Base-by-base conservation (phyloP, 2,888 invertebrate species). In the Cinara cedri region DNA sequence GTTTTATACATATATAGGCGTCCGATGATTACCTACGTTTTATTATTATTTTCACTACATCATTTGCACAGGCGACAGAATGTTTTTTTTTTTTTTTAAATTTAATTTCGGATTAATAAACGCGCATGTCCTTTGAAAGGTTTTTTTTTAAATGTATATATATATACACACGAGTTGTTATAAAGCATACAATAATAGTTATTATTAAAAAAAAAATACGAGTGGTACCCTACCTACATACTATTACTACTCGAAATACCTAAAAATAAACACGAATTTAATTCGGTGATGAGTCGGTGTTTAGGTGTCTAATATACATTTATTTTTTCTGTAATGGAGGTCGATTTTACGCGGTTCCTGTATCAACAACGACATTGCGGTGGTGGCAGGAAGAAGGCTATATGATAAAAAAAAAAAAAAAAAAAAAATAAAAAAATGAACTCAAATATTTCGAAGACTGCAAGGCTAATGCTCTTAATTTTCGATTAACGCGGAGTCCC, bases 391-490 rank as follows among this genome's bases (percentile, higher is more conserved):
- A 75, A 65, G 65, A 75, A 75, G 54, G 24, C 34, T 55, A 13
- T 3, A 14, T 6, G 26, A 14, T 4, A 4, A 34, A 34, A 34
- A 34, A 4, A 72, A 11, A 26, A 42, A 75, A 65, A 44, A 75
- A 34, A 55, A 65, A 75, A 54, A 19, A 19, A 34, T 24, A 14
- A 62, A 60, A 49, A 46, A 60, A 42, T 51, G 6, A 54, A 63
- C 74, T 54, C 8, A 9, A 21, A 46, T 51, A 65, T 44, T 9
- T 16, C 11, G 34, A 24, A 34, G 6, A 34, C 34, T 34, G 34
- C 65, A 54, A 75, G 75, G 65, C 54, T 46, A 55, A 75, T 55
- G 24, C 24, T 65, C 65, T 75, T 66, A 42, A 57, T 54, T 55
- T 26, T 11, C 66, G 24, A 72, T 72, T 46, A 72, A 46, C 24